Evolutionary conservation across 2,113 vertebrate species (phyloP), one percentile per base, ranked within the genome.

Genomic region (Arenaria interpres): DNA sequence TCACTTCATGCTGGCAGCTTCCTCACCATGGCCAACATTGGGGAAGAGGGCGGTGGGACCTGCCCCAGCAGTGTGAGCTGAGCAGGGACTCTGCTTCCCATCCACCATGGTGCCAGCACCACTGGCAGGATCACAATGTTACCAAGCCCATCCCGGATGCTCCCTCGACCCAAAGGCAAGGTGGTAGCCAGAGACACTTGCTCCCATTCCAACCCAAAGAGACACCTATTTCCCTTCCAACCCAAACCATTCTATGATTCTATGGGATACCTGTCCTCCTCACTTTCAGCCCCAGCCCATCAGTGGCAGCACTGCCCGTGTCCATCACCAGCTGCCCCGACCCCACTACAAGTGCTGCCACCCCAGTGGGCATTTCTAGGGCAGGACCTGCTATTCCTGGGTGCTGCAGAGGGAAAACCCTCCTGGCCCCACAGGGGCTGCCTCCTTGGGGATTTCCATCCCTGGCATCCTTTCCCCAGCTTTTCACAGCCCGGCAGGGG

Each of bases 261-360:
- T 18, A 54, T 16, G 27, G 66, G 30, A 75, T 7, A 54, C 10
- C 8, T 10, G 1, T 67, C 19, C 41, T 78, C 19, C 60, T 48
- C 6, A 0, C 60, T 69, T 37, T 33, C 60, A 84, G 37, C 27
- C 12, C 25, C 35, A 66, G 56, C 21, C 57, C 45, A 30, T 51
- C 41, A 74, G 48, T 0, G 0, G 22, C 33, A 35, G 12, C 0
- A 0, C 51, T 75, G 68, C 17, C 21, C 6, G 2, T 48, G 53
- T 73, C n/a, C 1, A 1, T 41, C 27, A 30, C n/a, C n/a, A 50
- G 27, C 46, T 1, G 0, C 14, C n/a, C 18, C 6, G 3, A 56
- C 15, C 28, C 48, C 51, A n/a, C 37, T 22, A 10, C 2, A 4
- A 48, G 33, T 8, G 16, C 59, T 62, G 50, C n/a, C 10, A 1